A percentile compares a stretch with the other conserved stretches of the same genome.
Evolutionary conservation across 2,797 vertebrate genomes (phyloP).

Genomic region (Nyctalus aviator): DNA sequence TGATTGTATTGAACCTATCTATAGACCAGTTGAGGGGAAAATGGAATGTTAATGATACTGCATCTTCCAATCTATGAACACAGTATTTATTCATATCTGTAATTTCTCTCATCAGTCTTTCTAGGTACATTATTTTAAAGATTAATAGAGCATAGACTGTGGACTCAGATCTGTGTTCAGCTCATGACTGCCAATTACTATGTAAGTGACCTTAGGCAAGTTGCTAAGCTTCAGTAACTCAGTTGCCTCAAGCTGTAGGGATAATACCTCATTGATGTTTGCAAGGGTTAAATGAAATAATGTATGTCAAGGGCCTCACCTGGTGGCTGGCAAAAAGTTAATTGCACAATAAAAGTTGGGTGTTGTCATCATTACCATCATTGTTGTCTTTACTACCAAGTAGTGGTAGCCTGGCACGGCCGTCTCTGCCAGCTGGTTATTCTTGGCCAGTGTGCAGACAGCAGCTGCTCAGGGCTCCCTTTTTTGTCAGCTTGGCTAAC

Average conservation of each 20-base stretch:
- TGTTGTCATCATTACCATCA: not conserved
- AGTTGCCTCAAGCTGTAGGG: not conserved
- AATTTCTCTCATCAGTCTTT: not conserved
- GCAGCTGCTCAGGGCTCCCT: constrained; percentile 48
- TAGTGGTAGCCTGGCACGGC: not conserved
- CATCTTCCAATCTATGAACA: not conserved
- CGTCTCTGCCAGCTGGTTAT: not conserved
- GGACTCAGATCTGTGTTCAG: not conserved
- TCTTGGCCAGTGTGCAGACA: not conserved
- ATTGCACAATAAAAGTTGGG: not conserved
- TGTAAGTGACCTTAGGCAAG: not conserved
- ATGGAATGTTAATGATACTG: not conserved
- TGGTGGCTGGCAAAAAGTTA: not conserved
- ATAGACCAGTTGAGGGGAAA: not conserved
- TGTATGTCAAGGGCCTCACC: not conserved
- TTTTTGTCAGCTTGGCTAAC: not conserved
- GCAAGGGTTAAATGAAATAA: not conserved
- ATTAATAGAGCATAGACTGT: not conserved
- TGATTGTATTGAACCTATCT: not conserved
- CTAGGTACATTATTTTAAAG: not conserved
- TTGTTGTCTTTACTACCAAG: not conserved
- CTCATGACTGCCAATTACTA: not conserved
- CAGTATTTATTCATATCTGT: not conserved
- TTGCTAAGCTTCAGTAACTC: not conserved
- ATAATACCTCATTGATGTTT: not conserved